Base-by-base conservation (phyloP, 2,113 vertebrate species). In the Chaetodon auriga region DNA sequence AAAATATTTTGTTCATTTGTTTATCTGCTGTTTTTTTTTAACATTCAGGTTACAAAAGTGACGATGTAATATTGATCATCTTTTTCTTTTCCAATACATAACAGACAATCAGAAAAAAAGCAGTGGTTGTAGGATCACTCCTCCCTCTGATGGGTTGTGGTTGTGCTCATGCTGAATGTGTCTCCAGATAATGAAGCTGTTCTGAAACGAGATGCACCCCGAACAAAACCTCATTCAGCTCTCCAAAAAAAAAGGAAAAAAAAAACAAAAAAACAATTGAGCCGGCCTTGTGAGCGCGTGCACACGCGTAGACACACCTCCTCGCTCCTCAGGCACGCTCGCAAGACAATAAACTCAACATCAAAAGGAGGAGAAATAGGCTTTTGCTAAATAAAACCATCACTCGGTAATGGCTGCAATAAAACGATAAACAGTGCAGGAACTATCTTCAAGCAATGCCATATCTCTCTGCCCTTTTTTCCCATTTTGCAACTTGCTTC, bases 371-470 rank as follows among this genome's bases (percentile, higher is more conserved):
- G 46, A 78, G 43, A 19, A 85, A 82, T 41, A 35, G 48, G 54
- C 60, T 81, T 71, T 64, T 62, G 14, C 36, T 73, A 66, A 88
- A 87, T 87, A 83, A 84, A 86, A 75, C 35, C 85, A 82, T 79
- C 74, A 82, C 54, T 83, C 35, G 3, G 68, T 78, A 87, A 82
- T 84, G 85, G 80, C 85, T 92, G 83, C 80, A 86, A 81, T 61
- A 80, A 80, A 30, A 82, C 45, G 87, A 92, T 90, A 91, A 89
- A 87, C 49, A 85, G 81, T 23, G 81, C 90, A 75, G 75, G 57
- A 69, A 72, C 82, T 92, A 89, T 90, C 89, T 93, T 60, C 64
- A 78, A 92, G 90, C 84, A 75, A 19, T 60, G 65, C 23, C 85
- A 79, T 81, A 88, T 87, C 78, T 82, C 6, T 80, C 38, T 79